Evolutionary conservation across 2,797 vertebrate species (phyloP).

Genomic region (Tinamus major): DNA sequence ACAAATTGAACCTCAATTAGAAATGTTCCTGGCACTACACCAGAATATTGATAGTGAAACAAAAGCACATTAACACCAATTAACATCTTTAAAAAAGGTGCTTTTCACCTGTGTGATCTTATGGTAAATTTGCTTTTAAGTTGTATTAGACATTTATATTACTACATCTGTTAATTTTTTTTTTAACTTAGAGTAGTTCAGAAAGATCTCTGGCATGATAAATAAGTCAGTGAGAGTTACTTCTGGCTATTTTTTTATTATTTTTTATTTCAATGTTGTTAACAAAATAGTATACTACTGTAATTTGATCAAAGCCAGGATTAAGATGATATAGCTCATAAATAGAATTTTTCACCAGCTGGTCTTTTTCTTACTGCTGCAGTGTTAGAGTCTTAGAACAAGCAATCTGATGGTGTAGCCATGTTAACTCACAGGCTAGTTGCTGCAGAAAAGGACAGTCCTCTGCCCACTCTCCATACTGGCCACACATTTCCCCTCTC

Average conservation of each 20-base stretch:
- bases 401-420: background rate
- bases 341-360: background rate
- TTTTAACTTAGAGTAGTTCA: background rate
- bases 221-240: background rate
- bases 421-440: background rate
- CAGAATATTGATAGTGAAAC: background rate
- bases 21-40: background rate
- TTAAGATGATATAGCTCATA: background rate
- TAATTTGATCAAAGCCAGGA: background rate
- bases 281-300: background rate
- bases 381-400: background rate
- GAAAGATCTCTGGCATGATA: background rate
- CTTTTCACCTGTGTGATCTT: background rate
- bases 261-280: background rate
- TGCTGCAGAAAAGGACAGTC: background rate
- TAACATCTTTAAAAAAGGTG: fast-evolving
- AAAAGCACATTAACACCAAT: background rate
- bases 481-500: fast-evolving
- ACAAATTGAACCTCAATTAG: background rate
- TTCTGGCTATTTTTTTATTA: background rate
- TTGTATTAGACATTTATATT: background rate
- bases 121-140: background rate
- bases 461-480: background rate
- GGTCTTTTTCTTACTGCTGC: background rate
- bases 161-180: too few relatives aligned